Evolutionary conservation across 2,888 invertebrate genomes (phyloP).

Genomic region (Chymomyza procnemis): DNA sequence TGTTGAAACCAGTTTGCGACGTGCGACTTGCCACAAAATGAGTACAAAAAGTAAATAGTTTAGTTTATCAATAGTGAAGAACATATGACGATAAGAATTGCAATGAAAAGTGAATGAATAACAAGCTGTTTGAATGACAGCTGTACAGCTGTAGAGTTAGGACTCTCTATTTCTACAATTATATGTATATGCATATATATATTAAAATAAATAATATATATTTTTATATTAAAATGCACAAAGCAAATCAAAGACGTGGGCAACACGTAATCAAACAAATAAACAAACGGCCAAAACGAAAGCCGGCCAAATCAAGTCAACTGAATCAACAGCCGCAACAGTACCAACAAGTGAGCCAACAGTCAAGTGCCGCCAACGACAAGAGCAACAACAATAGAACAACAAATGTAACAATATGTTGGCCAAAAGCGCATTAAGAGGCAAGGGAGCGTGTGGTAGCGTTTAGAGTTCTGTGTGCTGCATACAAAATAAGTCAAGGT

Average conservation of each 20-base stretch:
- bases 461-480: conserved; percentile 49
- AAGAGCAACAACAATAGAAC: neutral
- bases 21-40: conserved; percentile 11
- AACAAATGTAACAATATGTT: too few species aligned
- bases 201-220: too few species aligned
- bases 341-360: neutral
- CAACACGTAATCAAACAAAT: conserved; percentile 22
- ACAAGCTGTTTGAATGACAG: conserved; percentile 17
- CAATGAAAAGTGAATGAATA: conserved; percentile 48
- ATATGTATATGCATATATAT: too few species aligned
- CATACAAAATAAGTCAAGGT: conserved; percentile 70
- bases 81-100: neutral
- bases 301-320: conserved; percentile 14
- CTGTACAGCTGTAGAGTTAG: neutral
- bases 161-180: too few species aligned
- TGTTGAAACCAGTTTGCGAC: neutral
- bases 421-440: conserved; percentile 19
- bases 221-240: conserved; percentile 5
- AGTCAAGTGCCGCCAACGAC: neutral
- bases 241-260: neutral
- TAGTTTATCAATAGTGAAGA: conserved; percentile 19
- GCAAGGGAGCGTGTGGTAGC: conserved; percentile 30
- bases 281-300: conserved; percentile 11
- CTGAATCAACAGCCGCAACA: neutral
- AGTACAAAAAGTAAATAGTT: conserved; percentile 42